These are phyloP conservation scores for Drosophila quadrilineata DNA, from an alignment of 1,140 invertebrate genomes.

Conservation along the genomic window DNA sequence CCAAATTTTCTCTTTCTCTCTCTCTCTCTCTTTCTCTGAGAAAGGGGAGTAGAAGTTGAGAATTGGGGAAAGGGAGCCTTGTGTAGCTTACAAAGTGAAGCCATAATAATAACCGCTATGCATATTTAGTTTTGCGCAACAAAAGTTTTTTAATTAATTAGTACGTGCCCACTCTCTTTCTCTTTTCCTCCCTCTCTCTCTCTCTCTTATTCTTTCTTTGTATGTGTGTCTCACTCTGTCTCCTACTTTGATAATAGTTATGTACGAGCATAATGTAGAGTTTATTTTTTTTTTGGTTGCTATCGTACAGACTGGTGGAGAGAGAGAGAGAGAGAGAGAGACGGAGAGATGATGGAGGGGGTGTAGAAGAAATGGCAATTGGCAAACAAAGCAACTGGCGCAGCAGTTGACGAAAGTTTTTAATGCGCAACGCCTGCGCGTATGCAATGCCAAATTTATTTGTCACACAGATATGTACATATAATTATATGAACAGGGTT, in stretches of 20 bases:
- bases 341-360: neutral
- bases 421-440: conserved; percentile 39
- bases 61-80: neutral
- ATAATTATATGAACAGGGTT: conserved; percentile 16
- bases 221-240: no score
- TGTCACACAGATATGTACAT: conserved; percentile 8
- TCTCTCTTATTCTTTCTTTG: no score
- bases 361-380: conserved; percentile 27
- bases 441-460: conserved; percentile 22
- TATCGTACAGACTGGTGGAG: no score
- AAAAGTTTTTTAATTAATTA: conserved; percentile 77
- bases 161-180: conserved; percentile 39
- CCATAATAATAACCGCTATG: conserved; percentile 60
- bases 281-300: conserved; percentile 3
- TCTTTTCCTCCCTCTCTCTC: neutral
- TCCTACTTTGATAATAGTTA: conserved; percentile 28
- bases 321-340: no score
- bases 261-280: conserved; percentile 1
- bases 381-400: conserved; percentile 34
- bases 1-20: conserved; percentile 15
- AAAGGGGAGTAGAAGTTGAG: neutral
- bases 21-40: neutral
- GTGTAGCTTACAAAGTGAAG: conserved; percentile 40
- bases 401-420: conserved; percentile 25
- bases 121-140: conserved; percentile 63